phyloP scores from a whole-genome alignment of 2,888 invertebrate species.

The Pogonocherus hispidulus region DNA sequence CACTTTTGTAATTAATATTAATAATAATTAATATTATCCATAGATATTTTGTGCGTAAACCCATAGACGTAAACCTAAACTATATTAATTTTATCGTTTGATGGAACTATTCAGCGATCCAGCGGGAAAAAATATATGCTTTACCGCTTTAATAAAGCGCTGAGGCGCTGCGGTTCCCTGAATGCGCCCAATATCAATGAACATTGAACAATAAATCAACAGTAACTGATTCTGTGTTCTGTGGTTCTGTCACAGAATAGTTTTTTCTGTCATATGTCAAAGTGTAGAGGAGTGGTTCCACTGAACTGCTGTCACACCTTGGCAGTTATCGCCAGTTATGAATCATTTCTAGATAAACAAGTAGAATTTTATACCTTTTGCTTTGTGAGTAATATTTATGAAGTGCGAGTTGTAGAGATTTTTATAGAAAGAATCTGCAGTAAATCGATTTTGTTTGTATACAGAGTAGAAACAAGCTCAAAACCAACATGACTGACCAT shows the following conservation, averaged over 20 bases:
- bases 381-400: slow-evolving; percentile 37
- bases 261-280: slow-evolving; percentile 2
- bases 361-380: slow-evolving; percentile 35
- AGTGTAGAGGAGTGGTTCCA: slow-evolving; percentile 23
- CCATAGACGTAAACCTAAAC: too few species aligned
- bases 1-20: too few species aligned
- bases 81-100: too few species aligned
- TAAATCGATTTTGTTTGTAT: slow-evolving; percentile 12
- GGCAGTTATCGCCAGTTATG: slow-evolving; percentile 45
- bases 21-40: too few species aligned
- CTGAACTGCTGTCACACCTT: slow-evolving; percentile 39
- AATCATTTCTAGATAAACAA: slow-evolving; percentile 48
- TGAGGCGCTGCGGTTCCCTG: too few species aligned
- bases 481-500: slow-evolving; percentile 71
- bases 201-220: too few species aligned
- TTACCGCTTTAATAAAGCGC: too few species aligned
- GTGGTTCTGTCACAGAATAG: neutral
- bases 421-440: neutral
- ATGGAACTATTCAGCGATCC: too few species aligned
- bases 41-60: too few species aligned
- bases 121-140: too few species aligned
- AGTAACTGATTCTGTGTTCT: too few species aligned
- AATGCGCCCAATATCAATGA: too few species aligned
- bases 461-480: slow-evolving; percentile 19
- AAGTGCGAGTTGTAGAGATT: slow-evolving; percentile 20